Base-by-base conservation (phyloP, 2,888 invertebrate genomes). In the Leptarthrus brevirostris region DNA sequence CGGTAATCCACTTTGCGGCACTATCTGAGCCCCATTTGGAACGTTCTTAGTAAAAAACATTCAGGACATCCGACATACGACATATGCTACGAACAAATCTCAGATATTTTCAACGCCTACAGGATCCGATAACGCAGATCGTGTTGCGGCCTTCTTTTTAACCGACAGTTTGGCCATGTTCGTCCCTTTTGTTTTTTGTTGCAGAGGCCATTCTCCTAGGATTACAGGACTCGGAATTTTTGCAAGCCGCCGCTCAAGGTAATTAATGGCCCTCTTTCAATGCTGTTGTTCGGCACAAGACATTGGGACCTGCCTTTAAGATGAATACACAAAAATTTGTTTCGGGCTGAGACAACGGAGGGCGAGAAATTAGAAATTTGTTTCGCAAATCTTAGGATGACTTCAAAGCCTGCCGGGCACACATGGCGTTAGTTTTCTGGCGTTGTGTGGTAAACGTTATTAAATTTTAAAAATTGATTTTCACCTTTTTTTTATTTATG, bases 281-380 rank as follows among this genome's bases (percentile, higher is more conserved):
- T 14, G 44, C 4, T 14, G 5, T 44, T 14, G 4, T 24, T 61
- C 40, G 61, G 61, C n/a, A 36, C 22, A 18, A 12, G 66, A 24
- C 24, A 44, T 20, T 66, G 40, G 69, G 18, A 24, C 69, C 18
- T 30, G 34, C 52, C 52, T 30, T 54, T 16, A 14, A 36, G 6
- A 71, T 40, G 71, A 54, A 40, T 71, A 71, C 71, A 54, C 71
- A 71, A 71, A 71, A 71, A 70, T 70, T 61, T 53, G 70, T 20
- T 36, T 70, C 22, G 22, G 22, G 14, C 20, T 70, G 18, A 53
- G 34, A 53, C 20, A 36, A 54, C 36, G 6, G 26, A 22, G 10
- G 71, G 16, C 54, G 40, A 40, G 44, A 53, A 71, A 52, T 54
- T 71, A 71, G 54, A 40, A 54, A 71, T 71, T 71, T 54, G 71